Evolutionary conservation across 2,113 vertebrate species (phyloP), one percentile per base, ranked within the genome.

Genomic region (Narcine bancroftii): DNA sequence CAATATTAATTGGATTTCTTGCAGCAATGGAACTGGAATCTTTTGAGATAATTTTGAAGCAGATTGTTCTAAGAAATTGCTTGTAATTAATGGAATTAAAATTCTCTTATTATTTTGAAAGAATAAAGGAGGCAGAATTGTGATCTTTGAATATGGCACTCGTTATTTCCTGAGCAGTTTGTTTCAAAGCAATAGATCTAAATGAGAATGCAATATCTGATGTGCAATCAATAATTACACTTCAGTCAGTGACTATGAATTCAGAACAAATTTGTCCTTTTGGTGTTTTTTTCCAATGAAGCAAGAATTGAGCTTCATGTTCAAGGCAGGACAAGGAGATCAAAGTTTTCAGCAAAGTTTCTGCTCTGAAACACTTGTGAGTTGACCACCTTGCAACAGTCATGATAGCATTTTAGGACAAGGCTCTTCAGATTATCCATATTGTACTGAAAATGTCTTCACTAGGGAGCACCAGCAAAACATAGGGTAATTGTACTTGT

Each of bases 401-500:
- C 63, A 69, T 65, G 17, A 69, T 91, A 11, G 63, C 36, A 45
- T 56, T 89, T 89, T 42, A 69, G 21, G 45, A 69, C 24, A 47
- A 69, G 47, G 24, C 39, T 29, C 39, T 69, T 91, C n/a, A 65
- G 42, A 91, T 36, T n/a, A n/a, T 69, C 24, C 17, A 45, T 63
- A 91, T 91, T 66, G 21, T 39, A 56, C 85, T 89, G 56, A 89
- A 65, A 56, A 2, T 60, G 36, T 6, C 45, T 89, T 65, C n/a
- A 63, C 21, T 2, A n/a, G 53, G n/a, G 6, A 39, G 36, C n/a
- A n/a, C n/a, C 9, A 33, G 53, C 56, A 89, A 89, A 66, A 45
- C 17, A 1, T 89, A 39, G 42, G 63, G 42, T 89, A 63, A 89
- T 42, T 91, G 65, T 91, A 45, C 63, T 91, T 91, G 60, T 91